Evolutionary conservation across 1,140 invertebrate genomes (phyloP).

Genomic region (Pentalonia nigronervosa): DNA sequence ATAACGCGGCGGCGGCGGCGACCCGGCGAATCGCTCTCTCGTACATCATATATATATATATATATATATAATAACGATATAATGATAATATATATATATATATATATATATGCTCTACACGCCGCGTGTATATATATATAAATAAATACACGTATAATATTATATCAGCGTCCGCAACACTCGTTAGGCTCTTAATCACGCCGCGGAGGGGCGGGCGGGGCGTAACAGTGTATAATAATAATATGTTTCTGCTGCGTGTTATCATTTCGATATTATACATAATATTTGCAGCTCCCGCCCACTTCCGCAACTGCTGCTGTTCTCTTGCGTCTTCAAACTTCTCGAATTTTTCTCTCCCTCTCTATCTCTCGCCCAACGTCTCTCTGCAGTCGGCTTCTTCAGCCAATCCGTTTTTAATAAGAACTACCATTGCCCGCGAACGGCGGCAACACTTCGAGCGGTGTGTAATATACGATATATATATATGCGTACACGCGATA

Average conservation of each 20-base stretch:
- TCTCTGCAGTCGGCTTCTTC: no score
- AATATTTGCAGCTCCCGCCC: neutral
- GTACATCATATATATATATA: neutral
- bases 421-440: neutral
- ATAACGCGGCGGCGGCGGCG: neutral
- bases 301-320: neutral
- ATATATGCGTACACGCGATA: neutral
- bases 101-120: neutral
- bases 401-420: slow-evolving; percentile 47
- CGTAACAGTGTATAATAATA: neutral
- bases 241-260: neutral
- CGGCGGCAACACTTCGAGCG: neutral
- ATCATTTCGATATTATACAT: slow-evolving; percentile 40
- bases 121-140: neutral
- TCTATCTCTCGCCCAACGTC: neutral
- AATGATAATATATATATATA: slow-evolving; percentile 11
- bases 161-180: slow-evolving; percentile 47
- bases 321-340: neutral
- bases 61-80: neutral
- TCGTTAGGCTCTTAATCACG: slow-evolving; percentile 51
- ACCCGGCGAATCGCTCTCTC: neutral
- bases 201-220: neutral
- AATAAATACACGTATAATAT: neutral
- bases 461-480: neutral
- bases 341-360: neutral